phyloP scores from a whole-genome alignment of 1,140 invertebrate species.

The Teleopsis dalmanni region DNA sequence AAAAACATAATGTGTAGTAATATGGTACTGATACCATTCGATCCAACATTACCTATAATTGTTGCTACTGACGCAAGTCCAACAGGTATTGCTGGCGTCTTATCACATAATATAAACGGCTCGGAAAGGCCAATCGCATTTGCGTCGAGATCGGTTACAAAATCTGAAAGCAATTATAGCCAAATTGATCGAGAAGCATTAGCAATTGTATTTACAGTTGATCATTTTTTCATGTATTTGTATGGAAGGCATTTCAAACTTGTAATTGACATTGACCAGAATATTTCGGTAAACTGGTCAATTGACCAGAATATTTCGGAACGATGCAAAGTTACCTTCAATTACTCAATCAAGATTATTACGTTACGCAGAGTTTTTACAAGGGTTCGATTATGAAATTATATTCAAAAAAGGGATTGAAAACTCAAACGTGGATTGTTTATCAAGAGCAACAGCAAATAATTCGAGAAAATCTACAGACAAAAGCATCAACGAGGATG shows the following conservation, averaged over 20 bases:
- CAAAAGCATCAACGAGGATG: too few relatives aligned
- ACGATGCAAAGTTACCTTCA: background rate
- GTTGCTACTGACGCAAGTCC: slow-evolving; percentile 7
- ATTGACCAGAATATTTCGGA: slow-evolving; percentile 5
- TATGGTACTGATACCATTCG: background rate
- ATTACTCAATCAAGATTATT: slow-evolving; percentile 8
- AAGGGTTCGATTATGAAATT: slow-evolving; percentile 15
- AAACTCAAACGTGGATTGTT: slow-evolving; percentile 6
- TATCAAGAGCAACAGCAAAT: slow-evolving; percentile 11
- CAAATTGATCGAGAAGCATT: slow-evolving; percentile 3
- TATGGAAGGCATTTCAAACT: background rate
- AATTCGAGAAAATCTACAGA: too few relatives aligned
- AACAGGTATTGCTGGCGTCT: slow-evolving; percentile 3
- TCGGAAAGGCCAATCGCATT: background rate
- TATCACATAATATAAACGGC: slow-evolving; percentile 3
- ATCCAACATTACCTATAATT: background rate
- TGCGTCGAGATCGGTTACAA: background rate
- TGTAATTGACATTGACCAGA: slow-evolving; percentile 4
- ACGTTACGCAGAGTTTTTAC: slow-evolving; percentile 9
- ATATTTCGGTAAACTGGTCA: slow-evolving; percentile 2
- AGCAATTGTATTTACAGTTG: slow-evolving; percentile 3
- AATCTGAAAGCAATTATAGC: slow-evolving; percentile 12
- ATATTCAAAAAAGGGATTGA: slow-evolving; percentile 10
- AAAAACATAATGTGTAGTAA: slow-evolving; percentile 18
- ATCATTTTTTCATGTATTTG: slow-evolving; percentile 2